Evolutionary conservation across 2,797 vertebrate genomes (phyloP), one percentile per base, ranked within the genome.

Genomic region (Varecia variegata): DNA sequence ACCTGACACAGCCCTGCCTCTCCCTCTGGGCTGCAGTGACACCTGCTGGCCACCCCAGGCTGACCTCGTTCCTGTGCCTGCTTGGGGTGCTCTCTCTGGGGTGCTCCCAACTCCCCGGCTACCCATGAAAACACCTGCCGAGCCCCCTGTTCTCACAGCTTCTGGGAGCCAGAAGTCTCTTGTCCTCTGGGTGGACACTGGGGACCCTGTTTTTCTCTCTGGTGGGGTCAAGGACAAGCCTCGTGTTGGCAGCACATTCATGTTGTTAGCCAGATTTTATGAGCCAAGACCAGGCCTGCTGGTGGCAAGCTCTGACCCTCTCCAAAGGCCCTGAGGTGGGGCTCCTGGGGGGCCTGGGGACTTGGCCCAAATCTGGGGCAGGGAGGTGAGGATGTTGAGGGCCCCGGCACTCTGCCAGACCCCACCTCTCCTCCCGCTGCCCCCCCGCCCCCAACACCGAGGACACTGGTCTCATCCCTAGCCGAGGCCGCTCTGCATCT

Each of bases 161-260:
- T 95, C 88, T 40, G 90, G 97, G 94, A 97, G 56, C 45, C 77
- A 30, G 97, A 96, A 80, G 95, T 77, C 80, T 95, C 77, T 96
- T 93, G 95, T 95, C 87, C 62, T 96, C 88, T 54, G 60, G 97
- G 93, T 79, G 45, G 73, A 90, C 88, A 32, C 97, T 92, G 81
- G 54, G 50, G 18, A 14, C 45, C 10, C 76, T 11, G 43, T 43
- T 96, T 88, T 96, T 96, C 94, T 96, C 80, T 35, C 35, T 5
- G 2, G 1, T 2, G 9, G 50, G 1, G 5, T n/a, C 18, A 23
- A 5, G 0, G 1, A 20, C 0, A 6, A 32, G 20, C 11, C 43
- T 20, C 0, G 0, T 0, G 15, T 17, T 15, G 15, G 18, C 0
- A 0, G 60, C n/a, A 13, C 40, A 0, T 4, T 40, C 10, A 0